Evolutionary conservation across 2,797 vertebrate species (phyloP).

Genomic region (Agapornis canus): DNA sequence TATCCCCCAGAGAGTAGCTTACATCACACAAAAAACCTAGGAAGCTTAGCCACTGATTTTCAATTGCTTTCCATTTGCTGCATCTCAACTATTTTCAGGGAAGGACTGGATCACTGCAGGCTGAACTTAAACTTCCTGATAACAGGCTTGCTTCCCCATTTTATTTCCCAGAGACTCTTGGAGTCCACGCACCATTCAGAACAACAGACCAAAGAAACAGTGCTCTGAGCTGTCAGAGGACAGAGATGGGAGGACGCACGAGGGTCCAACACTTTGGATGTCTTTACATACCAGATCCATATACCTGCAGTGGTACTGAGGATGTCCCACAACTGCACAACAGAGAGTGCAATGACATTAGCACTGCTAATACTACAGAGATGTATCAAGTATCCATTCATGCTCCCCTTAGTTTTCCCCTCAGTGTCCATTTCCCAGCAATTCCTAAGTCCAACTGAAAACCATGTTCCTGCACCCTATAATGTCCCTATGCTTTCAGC

Average conservation of each 20-base stretch:
- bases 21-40: not conserved
- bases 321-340: rapidly evolving
- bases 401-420: not conserved
- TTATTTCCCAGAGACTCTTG: not conserved
- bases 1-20: not conserved
- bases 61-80: not conserved
- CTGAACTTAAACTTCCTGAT: not conserved
- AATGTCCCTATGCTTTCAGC: not conserved
- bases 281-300: not conserved
- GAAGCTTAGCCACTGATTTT: not conserved
- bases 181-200: not conserved
- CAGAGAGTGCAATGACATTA: rapidly evolving
- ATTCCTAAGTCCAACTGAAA: not conserved
- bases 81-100: not conserved
- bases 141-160: not conserved
- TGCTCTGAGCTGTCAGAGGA: not conserved
- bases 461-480: not conserved
- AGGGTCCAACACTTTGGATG: not conserved
- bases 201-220: not conserved
- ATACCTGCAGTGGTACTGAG: not conserved
- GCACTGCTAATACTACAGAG: not conserved
- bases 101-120: not conserved
- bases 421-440: not conserved
- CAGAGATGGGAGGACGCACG: not conserved
- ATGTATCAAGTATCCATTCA: rapidly evolving